Conservation (phyloP, 1,140 invertebrate genomes). For the Tetraneura akinire region DNA sequence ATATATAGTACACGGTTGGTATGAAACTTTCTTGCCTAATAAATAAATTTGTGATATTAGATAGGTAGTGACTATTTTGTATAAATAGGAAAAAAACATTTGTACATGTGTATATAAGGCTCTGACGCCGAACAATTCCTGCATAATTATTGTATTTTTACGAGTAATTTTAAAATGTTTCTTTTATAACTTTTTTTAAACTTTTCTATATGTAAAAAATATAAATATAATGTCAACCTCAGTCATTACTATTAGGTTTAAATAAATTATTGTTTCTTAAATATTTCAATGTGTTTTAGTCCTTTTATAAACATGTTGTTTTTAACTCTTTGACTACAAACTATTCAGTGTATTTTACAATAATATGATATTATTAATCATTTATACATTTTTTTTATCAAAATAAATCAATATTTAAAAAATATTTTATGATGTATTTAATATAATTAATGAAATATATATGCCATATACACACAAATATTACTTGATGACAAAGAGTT, state of each 20-base stretch:
- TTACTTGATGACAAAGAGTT: slow-evolving; percentile 7
- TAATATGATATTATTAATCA: neutral
- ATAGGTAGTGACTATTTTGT: slow-evolving; percentile 46
- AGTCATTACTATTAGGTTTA: slow-evolving; percentile 49
- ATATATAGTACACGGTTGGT: slow-evolving; percentile 60
- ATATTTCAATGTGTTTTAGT: slow-evolving; percentile 30
- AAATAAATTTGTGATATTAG: slow-evolving; percentile 50
- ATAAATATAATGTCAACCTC: slow-evolving; percentile 4
- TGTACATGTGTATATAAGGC: slow-evolving; percentile 41
- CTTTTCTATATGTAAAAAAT: slow-evolving; percentile 25
- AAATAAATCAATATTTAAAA: neutral
- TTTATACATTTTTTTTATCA: neutral
- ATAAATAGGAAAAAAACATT: neutral
- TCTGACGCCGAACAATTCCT: slow-evolving; percentile 32
- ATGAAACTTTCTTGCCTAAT: slow-evolving; percentile 38
- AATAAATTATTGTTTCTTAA: slow-evolving; percentile 34
- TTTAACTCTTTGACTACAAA: slow-evolving; percentile 16
- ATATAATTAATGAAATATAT: no score
- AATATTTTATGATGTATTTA: neutral
- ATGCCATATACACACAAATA: neutral
- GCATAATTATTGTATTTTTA: slow-evolving; percentile 28
- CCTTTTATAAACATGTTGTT: slow-evolving; percentile 16
- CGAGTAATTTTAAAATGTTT: slow-evolving; percentile 19
- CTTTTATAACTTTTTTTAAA: slow-evolving; percentile 47
- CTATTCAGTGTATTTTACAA: neutral